Base-by-base conservation (phyloP, 2,888 invertebrate species). In the Hemithea aestivaria region DNA sequence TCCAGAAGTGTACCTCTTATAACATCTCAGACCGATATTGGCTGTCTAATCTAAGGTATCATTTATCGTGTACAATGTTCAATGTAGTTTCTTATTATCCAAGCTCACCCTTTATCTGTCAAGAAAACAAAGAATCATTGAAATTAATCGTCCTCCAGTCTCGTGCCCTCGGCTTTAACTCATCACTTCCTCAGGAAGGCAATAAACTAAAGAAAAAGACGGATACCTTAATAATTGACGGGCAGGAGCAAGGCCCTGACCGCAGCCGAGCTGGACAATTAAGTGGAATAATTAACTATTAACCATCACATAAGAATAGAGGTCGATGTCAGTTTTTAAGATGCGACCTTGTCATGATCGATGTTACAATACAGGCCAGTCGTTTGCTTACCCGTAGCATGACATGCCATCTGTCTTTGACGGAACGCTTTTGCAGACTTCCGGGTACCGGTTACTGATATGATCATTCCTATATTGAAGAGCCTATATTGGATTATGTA, bases 141-240 rank as follows among this genome's bases (percentile, higher is more conserved):
- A 41, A 32, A 45, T 58, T 70, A 67, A 72, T 42, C 46, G 46
- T 51, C 55, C 10, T 29, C 22, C 33, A 30, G 61, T 64, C 75
- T 73, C 71, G 68, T 74, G 76, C 68, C 68, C 69, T 74, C 68
- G 62, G 50, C 48, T 63, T 71, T 73, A 74, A 77, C 67, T 79
- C 76, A 72, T 70, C 67, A 62, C 60, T 64, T 67, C 66, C 59
- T 60, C 62, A 61, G 69, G 66, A 66, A 73, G 65, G 72, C 73
- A 80, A 80, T 80, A 75, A 82, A 66, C 71, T 68, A 60, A 69
- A 74, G 71, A 80, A 80, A 82, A 82, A 80, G 75, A 72, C 85
- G 85, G 84, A 85, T 77, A 80, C 72, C 69, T 67, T 83, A 82
- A 87, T 83, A 82, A 87, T 84, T 85, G 68, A 78, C 74, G 73